Evolutionary conservation across 1,140 invertebrate species (phyloP).

Genomic region (Notospermus geniculatus): DNA sequence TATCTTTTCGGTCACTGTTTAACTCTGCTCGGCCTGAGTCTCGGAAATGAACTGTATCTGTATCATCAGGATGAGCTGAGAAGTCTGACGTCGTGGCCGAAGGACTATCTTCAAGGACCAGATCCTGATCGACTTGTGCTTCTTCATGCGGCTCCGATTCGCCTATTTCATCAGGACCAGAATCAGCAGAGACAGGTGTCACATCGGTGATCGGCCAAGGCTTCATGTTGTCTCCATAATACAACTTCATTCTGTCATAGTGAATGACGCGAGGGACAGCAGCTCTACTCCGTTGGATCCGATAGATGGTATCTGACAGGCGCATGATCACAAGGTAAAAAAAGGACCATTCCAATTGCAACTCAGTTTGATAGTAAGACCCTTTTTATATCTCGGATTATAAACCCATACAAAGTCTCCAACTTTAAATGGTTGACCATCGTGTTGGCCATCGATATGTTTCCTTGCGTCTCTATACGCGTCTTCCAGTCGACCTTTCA

Average conservation of each 20-base stretch:
- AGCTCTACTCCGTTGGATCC: slow-evolving; percentile 7
- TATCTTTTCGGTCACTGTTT: no score
- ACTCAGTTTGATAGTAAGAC: slow-evolving; percentile 15
- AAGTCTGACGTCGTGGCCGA: no score
- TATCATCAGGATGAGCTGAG: no score
- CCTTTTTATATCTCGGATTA: slow-evolving; percentile 12
- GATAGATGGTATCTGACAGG: slow-evolving; percentile 19
- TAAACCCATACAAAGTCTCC: slow-evolving; percentile 17
- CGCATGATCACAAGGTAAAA: slow-evolving; percentile 15
- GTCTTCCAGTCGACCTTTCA: not conserved
- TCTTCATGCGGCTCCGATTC: no score
- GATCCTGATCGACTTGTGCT: no score
- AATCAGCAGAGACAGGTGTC: no score
- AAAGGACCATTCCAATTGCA: slow-evolving; percentile 16
- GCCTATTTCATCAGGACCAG: no score
- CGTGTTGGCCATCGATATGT: slow-evolving; percentile 10
- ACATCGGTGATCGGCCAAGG: no score
- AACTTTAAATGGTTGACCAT: slow-evolving; percentile 5
- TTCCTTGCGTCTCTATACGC: slow-evolving; percentile 12
- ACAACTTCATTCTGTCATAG: slow-evolving; percentile 20
- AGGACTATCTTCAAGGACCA: no score
- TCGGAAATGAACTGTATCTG: no score
- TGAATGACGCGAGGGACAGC: slow-evolving; percentile 15
- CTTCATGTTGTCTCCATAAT: not conserved
- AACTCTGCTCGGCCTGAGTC: no score